Evolutionary conservation across 2,888 invertebrate genomes (phyloP).

Genomic region (Itoplectis maculator): DNA sequence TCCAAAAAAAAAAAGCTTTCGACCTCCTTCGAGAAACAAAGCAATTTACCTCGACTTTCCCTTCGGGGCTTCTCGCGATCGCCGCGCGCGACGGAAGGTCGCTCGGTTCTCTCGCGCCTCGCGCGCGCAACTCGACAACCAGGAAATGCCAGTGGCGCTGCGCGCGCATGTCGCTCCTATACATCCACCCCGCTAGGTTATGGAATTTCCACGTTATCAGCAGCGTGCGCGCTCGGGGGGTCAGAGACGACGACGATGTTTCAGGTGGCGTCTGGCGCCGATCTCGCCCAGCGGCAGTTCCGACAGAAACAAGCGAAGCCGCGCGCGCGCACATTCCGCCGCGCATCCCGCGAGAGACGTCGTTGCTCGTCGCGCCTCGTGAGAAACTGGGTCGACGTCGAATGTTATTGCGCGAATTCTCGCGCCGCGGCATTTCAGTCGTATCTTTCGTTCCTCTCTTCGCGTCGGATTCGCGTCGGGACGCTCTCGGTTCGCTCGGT

Average conservation of each 20-base stretch:
- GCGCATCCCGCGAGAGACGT: slow-evolving; percentile 1
- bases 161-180: not conserved
- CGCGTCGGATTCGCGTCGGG: slow-evolving; percentile 42
- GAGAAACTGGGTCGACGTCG: slow-evolving; percentile 72
- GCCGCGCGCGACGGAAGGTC: slow-evolving; percentile 19
- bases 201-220: slow-evolving; percentile 38
- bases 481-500: slow-evolving; percentile 6
- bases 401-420: slow-evolving; percentile 65
- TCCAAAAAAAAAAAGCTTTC: not conserved
- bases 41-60: slow-evolving; percentile 2
- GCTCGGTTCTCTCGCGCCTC: slow-evolving; percentile 1
- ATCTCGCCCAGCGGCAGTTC: slow-evolving; percentile 13
- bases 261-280: slow-evolving; percentile 1
- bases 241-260: slow-evolving; percentile 4
- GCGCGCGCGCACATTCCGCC: not conserved
- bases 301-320: not conserved
- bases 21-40: not conserved
- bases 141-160: not conserved
- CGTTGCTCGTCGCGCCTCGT: slow-evolving; percentile 43
- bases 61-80: not conserved
- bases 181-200: slow-evolving; percentile 5
- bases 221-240: slow-evolving; percentile 6
- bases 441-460: slow-evolving; percentile 40
- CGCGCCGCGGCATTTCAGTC: slow-evolving; percentile 37
- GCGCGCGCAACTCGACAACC: no score